These are phyloP conservation scores for Nannospalax galili DNA, from an alignment of 2,113 vertebrate species.

Conservation along the genomic window DNA sequence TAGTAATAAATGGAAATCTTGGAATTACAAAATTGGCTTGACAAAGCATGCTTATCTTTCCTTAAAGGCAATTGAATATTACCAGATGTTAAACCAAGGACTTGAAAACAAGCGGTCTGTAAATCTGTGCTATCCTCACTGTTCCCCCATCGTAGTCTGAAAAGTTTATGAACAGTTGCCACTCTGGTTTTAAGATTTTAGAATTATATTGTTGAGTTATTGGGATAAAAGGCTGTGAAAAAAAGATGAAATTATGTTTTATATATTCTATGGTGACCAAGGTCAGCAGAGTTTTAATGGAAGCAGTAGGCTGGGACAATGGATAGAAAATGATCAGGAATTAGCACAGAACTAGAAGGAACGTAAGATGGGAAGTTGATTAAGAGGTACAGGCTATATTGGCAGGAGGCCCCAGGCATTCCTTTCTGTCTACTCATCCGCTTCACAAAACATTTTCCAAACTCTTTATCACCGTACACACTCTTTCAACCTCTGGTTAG, in stretches of 20 bases:
- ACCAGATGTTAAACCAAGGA: background rate
- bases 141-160: background rate
- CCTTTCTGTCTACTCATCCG: background rate
- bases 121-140: background rate
- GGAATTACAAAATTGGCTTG: conserved; percentile 31
- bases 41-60: conserved; percentile 18
- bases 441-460: background rate
- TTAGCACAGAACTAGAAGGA: background rate
- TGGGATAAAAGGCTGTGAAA: background rate
- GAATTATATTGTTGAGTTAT: conserved; percentile 9
- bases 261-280: background rate
- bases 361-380: background rate
- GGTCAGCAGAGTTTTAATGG: background rate
- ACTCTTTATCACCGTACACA: background rate
- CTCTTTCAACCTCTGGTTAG: background rate
- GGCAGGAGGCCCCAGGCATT: background rate
- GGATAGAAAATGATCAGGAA: background rate
- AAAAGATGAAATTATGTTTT: background rate
- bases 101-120: background rate
- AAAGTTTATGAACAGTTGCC: background rate
- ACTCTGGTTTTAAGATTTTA: background rate
- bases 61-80: conserved; percentile 3
- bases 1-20: conserved; percentile 49
- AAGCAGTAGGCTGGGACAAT: background rate
- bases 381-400: background rate